phyloP scores from a whole-genome alignment of 2,113 vertebrate genomes.

The Fukomys damarensis region DNA sequence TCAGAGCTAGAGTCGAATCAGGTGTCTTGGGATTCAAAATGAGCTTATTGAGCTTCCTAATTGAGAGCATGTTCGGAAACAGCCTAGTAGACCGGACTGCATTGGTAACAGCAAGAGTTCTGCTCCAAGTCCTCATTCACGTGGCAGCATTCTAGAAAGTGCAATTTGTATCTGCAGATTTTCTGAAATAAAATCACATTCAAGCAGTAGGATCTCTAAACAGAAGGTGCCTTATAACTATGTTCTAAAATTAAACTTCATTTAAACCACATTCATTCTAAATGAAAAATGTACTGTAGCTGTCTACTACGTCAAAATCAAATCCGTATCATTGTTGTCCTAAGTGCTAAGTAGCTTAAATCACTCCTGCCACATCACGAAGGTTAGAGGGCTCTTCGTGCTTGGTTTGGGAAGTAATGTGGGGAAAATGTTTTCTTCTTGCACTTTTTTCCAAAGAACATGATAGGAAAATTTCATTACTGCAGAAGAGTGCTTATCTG shows the following conservation, averaged over 20 bases:
- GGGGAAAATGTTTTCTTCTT: conserved; percentile 60
- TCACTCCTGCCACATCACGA: conserved; percentile 73
- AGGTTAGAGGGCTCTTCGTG: conserved; percentile 65
- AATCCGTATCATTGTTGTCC: conserved; percentile 78
- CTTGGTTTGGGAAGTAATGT: conserved; percentile 55
- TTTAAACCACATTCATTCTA: conserved; percentile 76
- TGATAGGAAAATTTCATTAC: conserved; percentile 26
- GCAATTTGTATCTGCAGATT: conserved; percentile 39
- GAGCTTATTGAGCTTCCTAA: conserved; percentile 41
- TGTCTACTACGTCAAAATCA: conserved; percentile 79
- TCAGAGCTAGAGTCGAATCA: conserved; percentile 30
- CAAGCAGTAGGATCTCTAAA: conserved; percentile 73
- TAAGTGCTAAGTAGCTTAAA: conserved; percentile 68
- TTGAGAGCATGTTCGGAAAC: not conserved
- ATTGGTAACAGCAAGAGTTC: not conserved
- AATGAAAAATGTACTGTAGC: conserved; percentile 71
- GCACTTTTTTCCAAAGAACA: not conserved
- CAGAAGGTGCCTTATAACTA: conserved; percentile 70
- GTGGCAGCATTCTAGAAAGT: conserved; percentile 37
- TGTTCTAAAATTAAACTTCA: conserved; percentile 79
- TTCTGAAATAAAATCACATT: conserved; percentile 67
- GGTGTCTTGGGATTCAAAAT: conserved; percentile 55
- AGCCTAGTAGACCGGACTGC: too few species aligned
- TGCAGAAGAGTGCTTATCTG: not conserved
- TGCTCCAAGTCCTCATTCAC: conserved; percentile 61